Conservation (phyloP, 2,797 vertebrate genomes). For the Garrulus glandarius region DNA sequence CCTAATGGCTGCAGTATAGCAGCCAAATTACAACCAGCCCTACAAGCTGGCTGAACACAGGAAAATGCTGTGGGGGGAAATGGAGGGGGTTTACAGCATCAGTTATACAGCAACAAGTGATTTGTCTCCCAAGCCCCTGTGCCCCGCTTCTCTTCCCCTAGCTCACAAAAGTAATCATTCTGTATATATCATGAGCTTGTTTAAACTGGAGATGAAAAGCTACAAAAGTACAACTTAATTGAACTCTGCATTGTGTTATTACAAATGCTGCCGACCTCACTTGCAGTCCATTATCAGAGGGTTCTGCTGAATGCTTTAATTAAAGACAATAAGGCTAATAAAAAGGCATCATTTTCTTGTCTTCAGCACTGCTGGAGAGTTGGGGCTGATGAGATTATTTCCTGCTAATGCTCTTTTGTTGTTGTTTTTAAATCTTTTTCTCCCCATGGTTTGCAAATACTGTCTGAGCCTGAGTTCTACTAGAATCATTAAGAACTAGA, state of each 20-base stretch:
- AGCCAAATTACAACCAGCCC: neutral
- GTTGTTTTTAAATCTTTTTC: slow-evolving; percentile 46
- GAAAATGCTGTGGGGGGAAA: neutral
- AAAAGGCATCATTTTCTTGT: slow-evolving; percentile 74
- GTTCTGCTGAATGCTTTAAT: slow-evolving; percentile 73
- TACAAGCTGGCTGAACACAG: neutral
- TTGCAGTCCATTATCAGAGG: slow-evolving; percentile 68
- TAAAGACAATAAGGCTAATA: slow-evolving; percentile 77
- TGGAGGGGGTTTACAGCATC: neutral
- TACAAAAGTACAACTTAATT: slow-evolving; percentile 69
- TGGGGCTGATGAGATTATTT: slow-evolving; percentile 67
- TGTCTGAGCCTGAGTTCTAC: slow-evolving; percentile 11
- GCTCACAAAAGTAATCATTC: slow-evolving; percentile 45
- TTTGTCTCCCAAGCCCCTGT: neutral
- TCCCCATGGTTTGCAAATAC: slow-evolving; percentile 63
- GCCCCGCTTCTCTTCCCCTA: neutral
- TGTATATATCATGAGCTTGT: slow-evolving; percentile 50
- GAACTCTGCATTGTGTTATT: slow-evolving; percentile 70
- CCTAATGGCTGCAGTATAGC: neutral
- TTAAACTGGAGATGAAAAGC: slow-evolving; percentile 70
- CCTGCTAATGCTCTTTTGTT: slow-evolving; percentile 62
- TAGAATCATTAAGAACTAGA: slow-evolving; percentile 26
- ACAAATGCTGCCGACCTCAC: slow-evolving; percentile 64
- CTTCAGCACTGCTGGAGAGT: slow-evolving; percentile 68
- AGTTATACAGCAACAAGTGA: neutral